phyloP scores from a whole-genome alignment of 2,888 invertebrate genomes.

The Nephrocerus scutellatus region DNA sequence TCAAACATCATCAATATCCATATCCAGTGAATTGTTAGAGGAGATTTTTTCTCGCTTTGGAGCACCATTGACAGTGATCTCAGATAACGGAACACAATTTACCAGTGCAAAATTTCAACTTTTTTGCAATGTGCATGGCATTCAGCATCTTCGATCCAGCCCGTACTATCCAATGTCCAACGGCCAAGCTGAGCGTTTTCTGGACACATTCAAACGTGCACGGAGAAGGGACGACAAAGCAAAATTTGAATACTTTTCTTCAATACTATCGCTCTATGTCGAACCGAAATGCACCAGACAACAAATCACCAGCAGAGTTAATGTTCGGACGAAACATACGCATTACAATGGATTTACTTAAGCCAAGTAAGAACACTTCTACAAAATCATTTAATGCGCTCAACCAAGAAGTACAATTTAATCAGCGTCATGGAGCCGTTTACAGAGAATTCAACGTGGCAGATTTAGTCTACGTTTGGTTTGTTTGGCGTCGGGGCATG shows the following conservation, averaged over 20 bases:
- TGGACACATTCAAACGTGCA: constrained; percentile 22
- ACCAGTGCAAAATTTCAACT: constrained; percentile 11
- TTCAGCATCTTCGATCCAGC: constrained; percentile 10
- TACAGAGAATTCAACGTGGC: too few relatives aligned
- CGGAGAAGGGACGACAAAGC: constrained; percentile 13
- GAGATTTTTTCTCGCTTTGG: constrained; percentile 23
- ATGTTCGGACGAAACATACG: constrained; percentile 19
- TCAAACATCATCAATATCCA: constrained; percentile 22
- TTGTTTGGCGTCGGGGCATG: too few relatives aligned
- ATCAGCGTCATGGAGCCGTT: too few relatives aligned
- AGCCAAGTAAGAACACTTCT: too few relatives aligned
- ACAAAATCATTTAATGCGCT: too few relatives aligned
- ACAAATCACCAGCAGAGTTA: constrained; percentile 20
- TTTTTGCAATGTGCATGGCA: constrained; percentile 11
- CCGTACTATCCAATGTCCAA: constrained; percentile 21
- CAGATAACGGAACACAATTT: constrained; percentile 18
- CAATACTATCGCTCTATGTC: constrained; percentile 21
- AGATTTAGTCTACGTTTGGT: too few relatives aligned
- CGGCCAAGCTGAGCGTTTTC: constrained; percentile 24
- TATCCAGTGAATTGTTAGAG: constrained; percentile 18
- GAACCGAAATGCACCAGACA: constrained; percentile 18
- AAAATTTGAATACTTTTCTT: constrained; percentile 19
- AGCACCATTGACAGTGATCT: constrained; percentile 11
- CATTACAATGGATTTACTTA: constrained; percentile 16
- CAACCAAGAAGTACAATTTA: too few relatives aligned